Conservation (phyloP, 35 echinoderm and acorn worm species). For the Acanthaster planci region DNA sequence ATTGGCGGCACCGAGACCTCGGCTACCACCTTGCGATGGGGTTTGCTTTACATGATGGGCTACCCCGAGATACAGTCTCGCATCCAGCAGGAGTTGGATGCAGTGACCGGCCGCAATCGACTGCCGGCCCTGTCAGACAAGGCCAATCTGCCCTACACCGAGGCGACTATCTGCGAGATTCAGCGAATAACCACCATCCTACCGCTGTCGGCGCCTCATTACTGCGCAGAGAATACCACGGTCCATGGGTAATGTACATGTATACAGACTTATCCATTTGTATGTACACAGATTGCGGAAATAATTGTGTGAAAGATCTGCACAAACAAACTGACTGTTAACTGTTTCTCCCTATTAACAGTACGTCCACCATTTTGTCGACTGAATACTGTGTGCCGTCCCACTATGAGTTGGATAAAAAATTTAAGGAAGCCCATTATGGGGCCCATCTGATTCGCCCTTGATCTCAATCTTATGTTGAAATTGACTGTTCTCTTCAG, state of each 20-base stretch:
- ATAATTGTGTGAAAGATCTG: too few relatives aligned
- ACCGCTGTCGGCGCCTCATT: conserved; percentile 29
- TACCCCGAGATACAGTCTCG: conserved; percentile 35
- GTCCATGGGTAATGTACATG: conserved; percentile 29
- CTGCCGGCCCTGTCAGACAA: not conserved
- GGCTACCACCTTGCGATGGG: conserved; percentile 31
- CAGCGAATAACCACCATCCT: conserved; percentile 3
- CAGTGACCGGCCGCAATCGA: conserved; percentile 20
- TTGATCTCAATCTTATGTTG: not conserved
- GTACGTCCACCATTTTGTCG: too few relatives aligned
- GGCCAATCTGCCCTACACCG: conserved; percentile 30
- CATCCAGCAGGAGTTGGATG: conserved; percentile 50
- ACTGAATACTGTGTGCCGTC: too few relatives aligned
- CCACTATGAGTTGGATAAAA: too few relatives aligned
- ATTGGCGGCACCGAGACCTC: conserved; percentile 12
- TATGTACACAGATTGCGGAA: too few relatives aligned
- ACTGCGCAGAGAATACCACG: not conserved
- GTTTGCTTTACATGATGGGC: conserved; percentile 9
- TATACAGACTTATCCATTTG: too few relatives aligned
- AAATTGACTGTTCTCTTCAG: not conserved
- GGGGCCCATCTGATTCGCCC: too few relatives aligned
- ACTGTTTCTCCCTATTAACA: too few relatives aligned
- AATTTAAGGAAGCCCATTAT: too few relatives aligned
- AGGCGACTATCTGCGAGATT: conserved; percentile 36
- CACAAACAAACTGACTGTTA: too few relatives aligned